A percentile compares a stretch with the other conserved stretches of the same genome.
Conservation (phyloP, 2,888 invertebrate species). For the Kuschelorhynchus macadamiae region DNA sequence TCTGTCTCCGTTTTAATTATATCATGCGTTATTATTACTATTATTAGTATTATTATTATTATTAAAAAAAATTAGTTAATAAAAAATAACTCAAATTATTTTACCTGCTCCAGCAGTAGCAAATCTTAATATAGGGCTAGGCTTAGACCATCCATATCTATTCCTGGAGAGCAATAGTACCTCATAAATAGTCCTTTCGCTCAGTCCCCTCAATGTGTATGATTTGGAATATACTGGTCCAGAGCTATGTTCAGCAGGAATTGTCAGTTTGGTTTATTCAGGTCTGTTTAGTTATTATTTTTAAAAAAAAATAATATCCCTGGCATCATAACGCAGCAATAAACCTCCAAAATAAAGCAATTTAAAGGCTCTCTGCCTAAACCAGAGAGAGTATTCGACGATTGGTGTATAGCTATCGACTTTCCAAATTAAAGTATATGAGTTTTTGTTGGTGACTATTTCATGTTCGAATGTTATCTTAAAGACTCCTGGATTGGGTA, state of each 20-base stretch:
- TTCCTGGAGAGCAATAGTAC: slow-evolving; percentile 85
- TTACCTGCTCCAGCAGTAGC: slow-evolving; percentile 83
- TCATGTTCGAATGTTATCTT: slow-evolving; percentile 69
- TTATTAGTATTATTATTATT: too few relatives aligned
- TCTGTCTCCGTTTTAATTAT: too few relatives aligned
- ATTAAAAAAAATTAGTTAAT: too few relatives aligned
- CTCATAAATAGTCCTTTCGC: slow-evolving; percentile 83
- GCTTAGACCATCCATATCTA: slow-evolving; percentile 88
- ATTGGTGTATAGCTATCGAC: slow-evolving; percentile 87
- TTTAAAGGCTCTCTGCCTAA: too few relatives aligned
- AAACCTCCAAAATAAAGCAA: too few relatives aligned
- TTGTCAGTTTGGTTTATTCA: slow-evolving; percentile 78
- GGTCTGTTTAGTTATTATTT: slow-evolving; percentile 69
- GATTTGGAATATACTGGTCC: slow-evolving; percentile 84
- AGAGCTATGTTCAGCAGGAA: slow-evolving; percentile 76
- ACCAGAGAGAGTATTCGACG: slow-evolving; percentile 78
- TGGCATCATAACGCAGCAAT: too few relatives aligned
- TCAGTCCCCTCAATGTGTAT: slow-evolving; percentile 82
- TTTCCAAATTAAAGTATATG: slow-evolving; percentile 85
- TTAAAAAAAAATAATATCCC: too few relatives aligned
- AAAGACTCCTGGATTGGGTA: slow-evolving; percentile 79
- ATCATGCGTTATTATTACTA: too few relatives aligned
- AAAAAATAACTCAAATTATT: too few relatives aligned
- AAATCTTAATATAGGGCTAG: slow-evolving; percentile 81
- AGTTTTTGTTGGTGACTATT: slow-evolving; percentile 70